A percentile compares a stretch with the other conserved stretches of the same genome.
Evolutionary conservation across 1,140 invertebrate genomes (phyloP).

Genomic region (Pogonus chalceus): DNA sequence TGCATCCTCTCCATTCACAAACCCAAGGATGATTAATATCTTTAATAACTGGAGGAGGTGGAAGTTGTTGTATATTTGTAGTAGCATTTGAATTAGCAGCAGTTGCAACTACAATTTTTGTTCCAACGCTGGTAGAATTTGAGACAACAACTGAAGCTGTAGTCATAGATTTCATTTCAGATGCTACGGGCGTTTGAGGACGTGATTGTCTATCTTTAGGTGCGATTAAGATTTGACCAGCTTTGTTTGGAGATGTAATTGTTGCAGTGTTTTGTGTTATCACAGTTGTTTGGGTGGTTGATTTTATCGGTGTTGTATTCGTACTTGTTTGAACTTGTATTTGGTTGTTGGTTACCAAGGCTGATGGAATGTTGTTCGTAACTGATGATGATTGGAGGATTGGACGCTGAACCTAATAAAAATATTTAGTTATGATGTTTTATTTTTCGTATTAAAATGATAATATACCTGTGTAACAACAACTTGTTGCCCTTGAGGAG

Average conservation of each 20-base stretch:
- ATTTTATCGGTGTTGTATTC: not conserved
- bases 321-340: not conserved
- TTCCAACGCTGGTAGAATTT: not conserved
- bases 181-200: not conserved
- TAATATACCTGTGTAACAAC: slow-evolving; percentile 46
- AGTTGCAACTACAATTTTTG: not conserved
- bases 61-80: too few species aligned
- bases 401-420: too few species aligned
- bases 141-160: not conserved
- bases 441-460: too few species aligned
- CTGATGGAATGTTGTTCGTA: slow-evolving; percentile 30
- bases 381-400: slow-evolving; percentile 40
- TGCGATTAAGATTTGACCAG: not conserved
- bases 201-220: not conserved
- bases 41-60: slow-evolving; percentile 20
- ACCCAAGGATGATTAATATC: slow-evolving; percentile 51
- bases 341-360: not conserved
- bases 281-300: not conserved
- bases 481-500: slow-evolving; percentile 53
- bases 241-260: not conserved
- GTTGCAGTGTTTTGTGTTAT: not conserved
- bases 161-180: not conserved
- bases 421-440: too few species aligned
- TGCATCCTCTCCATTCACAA: slow-evolving; percentile 88
- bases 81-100: slow-evolving; percentile 13